phyloP scores from a whole-genome alignment of 2,797 vertebrate species.

The Brachyalestes nurse region DNA sequence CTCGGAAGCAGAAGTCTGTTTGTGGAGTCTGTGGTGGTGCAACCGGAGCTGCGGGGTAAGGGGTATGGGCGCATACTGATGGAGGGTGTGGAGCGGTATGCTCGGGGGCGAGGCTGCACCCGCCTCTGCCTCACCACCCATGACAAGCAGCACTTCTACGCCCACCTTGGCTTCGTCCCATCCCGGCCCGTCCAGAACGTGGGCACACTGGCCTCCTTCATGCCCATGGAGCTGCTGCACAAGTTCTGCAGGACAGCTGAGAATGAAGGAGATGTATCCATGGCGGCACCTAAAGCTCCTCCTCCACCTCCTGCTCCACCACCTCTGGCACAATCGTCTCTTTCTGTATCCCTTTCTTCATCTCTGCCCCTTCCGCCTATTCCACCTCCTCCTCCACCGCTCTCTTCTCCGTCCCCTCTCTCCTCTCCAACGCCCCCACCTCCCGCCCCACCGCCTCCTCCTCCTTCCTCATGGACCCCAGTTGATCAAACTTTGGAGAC shows the following conservation, averaged over 20 bases:
- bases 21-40: slow-evolving; percentile 92
- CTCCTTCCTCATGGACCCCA: slow-evolving; percentile 39
- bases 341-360: slow-evolving; percentile 13
- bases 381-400: slow-evolving; percentile 6
- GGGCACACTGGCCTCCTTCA: slow-evolving; percentile 77
- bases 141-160: slow-evolving; percentile 92
- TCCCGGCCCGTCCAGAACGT: slow-evolving; percentile 87
- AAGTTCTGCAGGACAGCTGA: slow-evolving; percentile 73
- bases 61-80: slow-evolving; percentile 90
- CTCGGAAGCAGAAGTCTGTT: slow-evolving; percentile 82
- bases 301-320: neutral
- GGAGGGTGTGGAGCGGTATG: slow-evolving; percentile 87
- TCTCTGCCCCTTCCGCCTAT: neutral
- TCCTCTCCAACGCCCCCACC: neutral
- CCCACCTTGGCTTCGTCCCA: slow-evolving; percentile 85
- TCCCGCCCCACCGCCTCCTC: slow-evolving; percentile 46
- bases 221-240: slow-evolving; percentile 80
- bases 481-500: slow-evolving; percentile 74
- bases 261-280: neutral
- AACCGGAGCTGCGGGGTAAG: slow-evolving; percentile 80
- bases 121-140: slow-evolving; percentile 90
- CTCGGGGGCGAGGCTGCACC: slow-evolving; percentile 77
- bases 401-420: slow-evolving; percentile 25
- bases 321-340: neutral
- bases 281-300: neutral